Percentiles rank a stretch among this genome's conserved stretches.
These are phyloP conservation scores for Chionis minor DNA, from an alignment of 2,113 vertebrate species.

Conservation along the genomic window DNA sequence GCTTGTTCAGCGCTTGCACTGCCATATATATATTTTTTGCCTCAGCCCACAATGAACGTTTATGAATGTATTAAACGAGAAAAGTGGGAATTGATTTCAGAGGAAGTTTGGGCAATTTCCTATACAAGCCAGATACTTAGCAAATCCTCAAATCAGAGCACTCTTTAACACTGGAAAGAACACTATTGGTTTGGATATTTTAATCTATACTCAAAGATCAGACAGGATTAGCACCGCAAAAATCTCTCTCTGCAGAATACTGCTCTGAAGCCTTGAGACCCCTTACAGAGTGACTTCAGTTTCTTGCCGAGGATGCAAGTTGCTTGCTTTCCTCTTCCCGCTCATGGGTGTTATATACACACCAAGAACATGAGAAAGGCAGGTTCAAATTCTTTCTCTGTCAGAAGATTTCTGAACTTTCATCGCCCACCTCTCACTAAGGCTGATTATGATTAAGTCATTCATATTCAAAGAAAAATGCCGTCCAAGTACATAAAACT, in stretches of 20 bases:
- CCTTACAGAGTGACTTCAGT: background rate
- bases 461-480: constrained; percentile 44
- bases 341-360: background rate
- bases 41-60: background rate
- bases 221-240: background rate
- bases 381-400: background rate
- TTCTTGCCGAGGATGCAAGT: background rate
- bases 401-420: constrained; percentile 30
- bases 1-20: background rate
- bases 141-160: background rate
- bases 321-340: background rate
- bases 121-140: background rate
- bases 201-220: background rate
- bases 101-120: background rate
- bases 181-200: background rate
- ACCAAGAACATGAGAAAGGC: background rate
- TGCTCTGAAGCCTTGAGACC: background rate
- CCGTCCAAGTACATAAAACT: constrained; percentile 43
- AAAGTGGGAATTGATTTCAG: constrained; percentile 9
- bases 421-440: constrained; percentile 13
- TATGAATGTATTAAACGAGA: background rate
- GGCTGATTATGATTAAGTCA: constrained; percentile 14
- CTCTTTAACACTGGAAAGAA: background rate
- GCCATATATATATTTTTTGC: background rate
- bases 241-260: background rate